phyloP scores from a whole-genome alignment of 2,113 vertebrate genomes.

The Noctilio leporinus region DNA sequence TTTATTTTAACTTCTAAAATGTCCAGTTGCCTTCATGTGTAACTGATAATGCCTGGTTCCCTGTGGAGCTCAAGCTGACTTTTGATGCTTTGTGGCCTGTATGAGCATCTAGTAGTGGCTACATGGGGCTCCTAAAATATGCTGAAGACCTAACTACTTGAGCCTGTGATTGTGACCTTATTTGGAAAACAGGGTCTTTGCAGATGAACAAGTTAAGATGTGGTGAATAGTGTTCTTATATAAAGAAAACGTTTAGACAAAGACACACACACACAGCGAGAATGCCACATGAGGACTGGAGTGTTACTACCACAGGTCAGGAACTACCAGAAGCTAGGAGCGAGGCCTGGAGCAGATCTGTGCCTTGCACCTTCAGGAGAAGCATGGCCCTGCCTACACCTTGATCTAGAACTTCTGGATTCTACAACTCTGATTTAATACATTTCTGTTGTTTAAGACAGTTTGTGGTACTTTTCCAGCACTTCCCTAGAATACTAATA shows the following conservation, averaged over 20 bases:
- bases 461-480: not conserved
- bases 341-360: not conserved
- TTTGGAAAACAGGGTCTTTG: not conserved
- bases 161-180: not conserved
- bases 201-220: not conserved
- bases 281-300: not conserved
- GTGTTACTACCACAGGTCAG: not conserved
- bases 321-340: not conserved
- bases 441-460: not conserved
- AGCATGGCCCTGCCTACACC: not conserved
- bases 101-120: not conserved
- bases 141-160: not conserved
- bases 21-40: not conserved
- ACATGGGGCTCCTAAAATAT: not conserved
- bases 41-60: not conserved
- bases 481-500: not conserved
- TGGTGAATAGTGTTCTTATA: not conserved
- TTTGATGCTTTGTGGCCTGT: not conserved
- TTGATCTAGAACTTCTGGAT: not conserved
- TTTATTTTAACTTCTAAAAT: slow-evolving; percentile 12
- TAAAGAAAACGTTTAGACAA: not conserved
- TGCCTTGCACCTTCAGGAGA: not conserved
- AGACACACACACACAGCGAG: not conserved
- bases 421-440: not conserved
- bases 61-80: not conserved